Conservation (phyloP, 1,140 invertebrate species). For the Oreohelix idahoensis region DNA sequence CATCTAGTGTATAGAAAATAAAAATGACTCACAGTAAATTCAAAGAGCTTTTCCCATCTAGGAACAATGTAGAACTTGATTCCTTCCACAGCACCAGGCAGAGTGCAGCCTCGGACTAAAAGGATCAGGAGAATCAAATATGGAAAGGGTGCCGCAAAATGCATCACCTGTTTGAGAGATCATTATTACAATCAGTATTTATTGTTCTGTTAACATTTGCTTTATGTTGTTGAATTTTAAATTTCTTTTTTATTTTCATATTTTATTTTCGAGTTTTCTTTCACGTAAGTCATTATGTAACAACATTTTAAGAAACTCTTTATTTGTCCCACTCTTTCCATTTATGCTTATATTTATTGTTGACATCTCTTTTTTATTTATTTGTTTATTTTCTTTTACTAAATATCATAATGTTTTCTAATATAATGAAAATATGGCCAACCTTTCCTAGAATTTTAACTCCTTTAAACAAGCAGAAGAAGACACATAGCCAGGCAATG, state of each 20-base stretch:
- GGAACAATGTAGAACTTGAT: conserved; percentile 75
- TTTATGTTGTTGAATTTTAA: no score
- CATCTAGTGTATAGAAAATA: no score
- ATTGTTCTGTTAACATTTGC: no score
- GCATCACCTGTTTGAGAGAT: conserved; percentile 55
- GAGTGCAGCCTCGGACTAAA: conserved; percentile 72
- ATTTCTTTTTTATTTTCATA: no score
- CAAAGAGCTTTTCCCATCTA: conserved; percentile 55
- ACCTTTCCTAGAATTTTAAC: conserved; percentile 96
- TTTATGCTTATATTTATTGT: no score
- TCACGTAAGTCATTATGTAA: no score
- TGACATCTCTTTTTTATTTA: no score
- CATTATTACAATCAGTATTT: no score
- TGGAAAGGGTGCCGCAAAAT: conserved; percentile 73
- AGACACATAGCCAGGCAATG: conserved; percentile 94
- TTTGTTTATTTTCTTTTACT: no score
- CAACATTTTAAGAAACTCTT: no score
- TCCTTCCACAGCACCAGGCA: conserved; percentile 73
- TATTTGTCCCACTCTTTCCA: no score
- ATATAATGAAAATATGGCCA: conserved; percentile 28
- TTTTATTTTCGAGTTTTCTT: no score
- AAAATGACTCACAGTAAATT: conserved; percentile 51
- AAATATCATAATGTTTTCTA: background rate
- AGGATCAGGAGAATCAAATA: conserved; percentile 74
- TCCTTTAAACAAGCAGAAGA: conserved; percentile 98